phyloP scores from a whole-genome alignment of 2,113 vertebrate genomes.

The Atherinomorus stipes region DNA sequence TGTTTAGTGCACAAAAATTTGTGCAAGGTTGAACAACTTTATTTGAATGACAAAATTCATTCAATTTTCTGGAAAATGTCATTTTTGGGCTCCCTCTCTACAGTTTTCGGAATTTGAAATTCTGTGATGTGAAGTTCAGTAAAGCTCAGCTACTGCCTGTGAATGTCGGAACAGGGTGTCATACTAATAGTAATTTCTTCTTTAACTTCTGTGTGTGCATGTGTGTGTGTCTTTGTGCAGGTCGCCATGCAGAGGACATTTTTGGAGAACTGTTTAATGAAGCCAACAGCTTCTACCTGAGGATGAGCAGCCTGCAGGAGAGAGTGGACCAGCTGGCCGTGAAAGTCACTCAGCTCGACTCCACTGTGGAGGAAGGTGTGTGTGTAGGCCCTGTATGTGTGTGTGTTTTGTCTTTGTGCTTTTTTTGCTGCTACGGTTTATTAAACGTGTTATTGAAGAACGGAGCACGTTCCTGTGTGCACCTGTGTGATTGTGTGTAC shows the following conservation, averaged over 20 bases:
- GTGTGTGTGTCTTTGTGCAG: constrained; percentile 67
- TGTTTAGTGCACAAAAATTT: too few relatives aligned
- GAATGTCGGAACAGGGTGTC: too few relatives aligned
- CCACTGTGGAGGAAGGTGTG: constrained; percentile 94
- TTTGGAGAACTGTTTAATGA: constrained; percentile 95
- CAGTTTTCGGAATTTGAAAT: too few relatives aligned
- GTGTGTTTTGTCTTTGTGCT: background rate
- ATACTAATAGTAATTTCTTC: too few relatives aligned
- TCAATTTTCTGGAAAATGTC: too few relatives aligned
- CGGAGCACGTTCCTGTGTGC: background rate
- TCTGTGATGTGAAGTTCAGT: too few relatives aligned
- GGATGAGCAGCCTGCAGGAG: constrained; percentile 94
- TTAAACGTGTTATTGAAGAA: background rate
- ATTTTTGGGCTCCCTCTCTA: too few relatives aligned
- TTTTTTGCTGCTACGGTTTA: background rate
- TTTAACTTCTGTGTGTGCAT: background rate
- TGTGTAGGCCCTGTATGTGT: constrained; percentile 7
- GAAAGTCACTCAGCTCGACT: constrained; percentile 94
- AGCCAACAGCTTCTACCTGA: constrained; percentile 93
- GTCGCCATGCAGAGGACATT: constrained; percentile 92
- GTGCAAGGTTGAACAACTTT: too few relatives aligned
- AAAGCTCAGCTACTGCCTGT: too few relatives aligned
- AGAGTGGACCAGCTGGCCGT: constrained; percentile 92
- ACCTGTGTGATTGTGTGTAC: background rate
- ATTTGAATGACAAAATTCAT: too few relatives aligned